Percentiles rank a stretch among this genome's conserved stretches.
Evolutionary conservation across 2,797 vertebrate species (phyloP).

Genomic region (Sus cebifrons): DNA sequence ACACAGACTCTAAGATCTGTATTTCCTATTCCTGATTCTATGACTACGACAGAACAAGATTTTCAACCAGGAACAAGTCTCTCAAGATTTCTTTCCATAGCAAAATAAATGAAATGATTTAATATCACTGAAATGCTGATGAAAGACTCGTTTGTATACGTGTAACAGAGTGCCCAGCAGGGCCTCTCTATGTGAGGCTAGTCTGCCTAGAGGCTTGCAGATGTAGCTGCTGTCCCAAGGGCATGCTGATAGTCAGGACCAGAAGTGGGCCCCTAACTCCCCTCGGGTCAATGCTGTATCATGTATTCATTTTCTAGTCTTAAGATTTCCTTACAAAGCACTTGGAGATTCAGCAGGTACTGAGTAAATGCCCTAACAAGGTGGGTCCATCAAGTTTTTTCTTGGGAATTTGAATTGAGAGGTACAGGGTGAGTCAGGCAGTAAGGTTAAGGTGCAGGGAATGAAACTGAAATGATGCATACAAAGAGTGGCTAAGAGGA

Average conservation of each 20-base stretch:
- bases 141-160: no score
- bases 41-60: not conserved
- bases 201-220: not conserved
- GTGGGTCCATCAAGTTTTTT: not conserved
- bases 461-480: not conserved
- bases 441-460: not conserved
- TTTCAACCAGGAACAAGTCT: not conserved
- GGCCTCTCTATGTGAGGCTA: not conserved
- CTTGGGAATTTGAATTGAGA: not conserved
- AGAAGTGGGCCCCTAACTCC: not conserved
- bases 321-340: not conserved
- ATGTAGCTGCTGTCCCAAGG: not conserved
- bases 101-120: not conserved
- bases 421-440: not conserved
- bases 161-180: not conserved
- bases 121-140: not conserved
- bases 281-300: not conserved
- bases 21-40: not conserved
- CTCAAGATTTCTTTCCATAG: not conserved
- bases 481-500: not conserved
- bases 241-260: not conserved
- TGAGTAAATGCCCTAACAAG: not conserved
- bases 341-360: not conserved
- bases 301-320: not conserved
- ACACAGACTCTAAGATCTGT: not conserved